Percentiles rank a stretch among this genome's conserved stretches.
Conservation (phyloP, 1,140 invertebrate species). For the Geopemphigus sp. region DNA sequence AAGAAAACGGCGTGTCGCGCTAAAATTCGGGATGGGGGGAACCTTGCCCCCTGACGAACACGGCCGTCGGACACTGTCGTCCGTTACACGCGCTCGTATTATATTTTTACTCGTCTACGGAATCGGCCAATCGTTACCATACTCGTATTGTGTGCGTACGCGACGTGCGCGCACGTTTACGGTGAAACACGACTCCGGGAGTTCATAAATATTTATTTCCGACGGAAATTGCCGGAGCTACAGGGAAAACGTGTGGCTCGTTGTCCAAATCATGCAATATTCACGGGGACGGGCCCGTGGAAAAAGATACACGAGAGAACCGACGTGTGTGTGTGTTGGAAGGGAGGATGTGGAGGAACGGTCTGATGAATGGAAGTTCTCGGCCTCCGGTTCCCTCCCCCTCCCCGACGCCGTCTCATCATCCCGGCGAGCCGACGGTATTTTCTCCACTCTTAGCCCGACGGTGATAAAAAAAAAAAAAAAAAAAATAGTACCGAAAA, state of each 20-base stretch:
- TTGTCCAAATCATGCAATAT: slow-evolving; percentile 21
- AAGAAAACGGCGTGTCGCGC: too few relatives aligned
- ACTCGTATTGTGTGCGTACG: neutral
- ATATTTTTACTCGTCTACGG: too few relatives aligned
- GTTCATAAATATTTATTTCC: slow-evolving; percentile 1
- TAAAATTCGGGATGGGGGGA: too few relatives aligned
- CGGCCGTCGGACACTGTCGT: too few relatives aligned
- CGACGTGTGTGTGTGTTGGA: too few relatives aligned
- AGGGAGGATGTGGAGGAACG: too few relatives aligned
- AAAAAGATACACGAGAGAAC: neutral
- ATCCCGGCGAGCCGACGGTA: neutral
- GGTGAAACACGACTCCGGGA: neutral
- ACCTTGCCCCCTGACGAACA: too few relatives aligned
- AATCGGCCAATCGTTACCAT: too few relatives aligned
- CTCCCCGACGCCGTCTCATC: neutral
- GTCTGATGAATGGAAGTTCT: slow-evolving; percentile 23
- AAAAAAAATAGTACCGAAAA: neutral
- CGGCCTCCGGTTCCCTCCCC: neutral
- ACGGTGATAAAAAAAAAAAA: slow-evolving; percentile 2
- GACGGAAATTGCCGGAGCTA: neutral
- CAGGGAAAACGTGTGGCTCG: slow-evolving; percentile 1
- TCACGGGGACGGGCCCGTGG: neutral
- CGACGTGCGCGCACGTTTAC: neutral
- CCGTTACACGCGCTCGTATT: too few relatives aligned
- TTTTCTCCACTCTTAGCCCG: neutral